A percentile compares a stretch with the other conserved stretches of the same genome.
Evolutionary conservation across 2,113 vertebrate genomes (phyloP).

Genomic region (Passer domesticus): DNA sequence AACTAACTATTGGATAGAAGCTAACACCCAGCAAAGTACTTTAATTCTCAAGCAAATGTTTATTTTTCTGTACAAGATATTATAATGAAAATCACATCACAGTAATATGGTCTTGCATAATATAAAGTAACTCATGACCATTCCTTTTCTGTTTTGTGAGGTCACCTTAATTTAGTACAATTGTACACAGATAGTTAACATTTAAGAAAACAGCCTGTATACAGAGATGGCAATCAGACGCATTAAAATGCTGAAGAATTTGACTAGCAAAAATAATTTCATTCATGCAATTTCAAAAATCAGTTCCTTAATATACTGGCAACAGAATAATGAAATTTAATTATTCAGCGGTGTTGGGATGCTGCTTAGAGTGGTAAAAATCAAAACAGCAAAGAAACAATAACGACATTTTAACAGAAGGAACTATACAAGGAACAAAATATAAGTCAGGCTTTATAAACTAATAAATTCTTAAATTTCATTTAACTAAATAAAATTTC

Average conservation of each 20-base stretch:
- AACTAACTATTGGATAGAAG: neutral
- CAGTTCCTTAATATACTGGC: neutral
- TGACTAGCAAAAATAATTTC: neutral
- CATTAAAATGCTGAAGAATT: neutral
- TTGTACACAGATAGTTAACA: neutral
- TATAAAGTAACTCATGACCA: neutral
- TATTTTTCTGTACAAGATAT: neutral
- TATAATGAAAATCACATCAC: neutral
- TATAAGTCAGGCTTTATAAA: neutral
- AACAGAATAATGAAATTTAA: neutral
- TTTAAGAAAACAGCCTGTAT: neutral
- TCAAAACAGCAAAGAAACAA: neutral
- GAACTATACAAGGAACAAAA: neutral
- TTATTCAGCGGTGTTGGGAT: neutral
- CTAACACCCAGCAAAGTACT: neutral
- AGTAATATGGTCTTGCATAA: neutral
- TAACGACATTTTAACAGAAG: neutral
- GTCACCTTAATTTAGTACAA: neutral
- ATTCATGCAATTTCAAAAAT: neutral
- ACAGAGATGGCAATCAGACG: neutral
- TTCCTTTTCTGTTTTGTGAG: neutral
- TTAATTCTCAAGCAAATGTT: constrained; percentile 4
- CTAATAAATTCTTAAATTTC: neutral
- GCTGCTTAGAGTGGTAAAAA: neutral
- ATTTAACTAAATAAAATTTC: neutral